Evolutionary conservation across 2,888 invertebrate genomes (phyloP).

Genomic region (Coleophora deauratella): DNA sequence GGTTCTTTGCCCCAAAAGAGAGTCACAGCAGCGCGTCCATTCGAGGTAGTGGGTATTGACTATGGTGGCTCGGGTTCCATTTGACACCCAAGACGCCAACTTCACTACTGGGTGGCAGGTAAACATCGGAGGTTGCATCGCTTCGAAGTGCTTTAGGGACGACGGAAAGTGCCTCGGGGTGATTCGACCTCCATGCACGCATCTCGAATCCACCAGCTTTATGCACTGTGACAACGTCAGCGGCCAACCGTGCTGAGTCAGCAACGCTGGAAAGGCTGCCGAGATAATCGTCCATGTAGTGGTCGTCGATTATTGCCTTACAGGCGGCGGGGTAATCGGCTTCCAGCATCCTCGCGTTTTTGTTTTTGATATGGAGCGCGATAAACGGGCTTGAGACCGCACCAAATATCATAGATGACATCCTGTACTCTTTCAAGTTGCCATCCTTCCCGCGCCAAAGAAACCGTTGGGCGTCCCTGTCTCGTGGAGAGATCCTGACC

Average conservation of each 20-base stretch:
- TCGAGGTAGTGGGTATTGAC: no score
- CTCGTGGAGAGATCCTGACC: no score
- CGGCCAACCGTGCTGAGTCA: slow-evolving; percentile 1
- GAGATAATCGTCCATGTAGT: slow-evolving; percentile 2
- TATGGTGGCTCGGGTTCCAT: neutral
- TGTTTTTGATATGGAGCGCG: slow-evolving; percentile 23
- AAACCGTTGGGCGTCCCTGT: slow-evolving; percentile 20
- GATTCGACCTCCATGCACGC: slow-evolving; percentile 5
- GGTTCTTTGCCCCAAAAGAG: no score
- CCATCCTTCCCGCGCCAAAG: slow-evolving; percentile 7
- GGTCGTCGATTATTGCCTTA: neutral
- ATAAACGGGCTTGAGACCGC: slow-evolving; percentile 22
- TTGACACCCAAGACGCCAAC: slow-evolving; percentile 4
- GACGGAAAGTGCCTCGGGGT: neutral
- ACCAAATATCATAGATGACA: slow-evolving; percentile 24
- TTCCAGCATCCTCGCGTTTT: slow-evolving; percentile 3
- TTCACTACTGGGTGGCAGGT: slow-evolving; percentile 2
- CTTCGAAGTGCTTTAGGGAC: slow-evolving; percentile 1
- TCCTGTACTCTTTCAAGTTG: slow-evolving; percentile 6
- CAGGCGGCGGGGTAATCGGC: neutral
- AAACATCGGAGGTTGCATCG: neutral
- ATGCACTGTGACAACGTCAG: slow-evolving; percentile 1
- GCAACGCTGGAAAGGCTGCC: neutral
- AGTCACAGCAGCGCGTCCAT: no score
- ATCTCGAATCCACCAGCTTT: slow-evolving; percentile 4